These are phyloP conservation scores for Bujurquina vittata DNA, from an alignment of 2,113 vertebrate species.

Conservation along the genomic window DNA sequence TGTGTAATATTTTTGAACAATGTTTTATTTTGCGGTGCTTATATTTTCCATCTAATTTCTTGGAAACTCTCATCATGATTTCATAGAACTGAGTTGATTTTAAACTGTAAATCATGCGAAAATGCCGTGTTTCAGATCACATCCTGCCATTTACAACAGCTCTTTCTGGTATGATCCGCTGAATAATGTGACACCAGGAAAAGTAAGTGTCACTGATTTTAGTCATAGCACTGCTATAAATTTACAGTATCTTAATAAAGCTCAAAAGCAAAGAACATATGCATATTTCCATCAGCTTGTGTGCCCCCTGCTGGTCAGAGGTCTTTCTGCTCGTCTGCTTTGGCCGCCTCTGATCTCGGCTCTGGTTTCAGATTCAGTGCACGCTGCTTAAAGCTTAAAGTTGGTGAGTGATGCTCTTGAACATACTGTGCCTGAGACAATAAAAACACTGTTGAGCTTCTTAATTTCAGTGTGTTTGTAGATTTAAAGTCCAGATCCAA, in stretches of 20 bases:
- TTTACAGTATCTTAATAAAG: not conserved
- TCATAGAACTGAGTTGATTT: not conserved
- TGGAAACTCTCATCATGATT: not conserved
- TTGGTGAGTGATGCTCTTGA: not conserved
- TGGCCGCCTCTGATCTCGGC: not conserved
- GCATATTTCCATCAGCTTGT: not conserved
- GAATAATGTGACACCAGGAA: not conserved
- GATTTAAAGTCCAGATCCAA: slow-evolving; percentile 30
- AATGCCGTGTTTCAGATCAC: not conserved
- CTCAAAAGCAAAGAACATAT: not conserved
- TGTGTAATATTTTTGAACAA: not conserved
- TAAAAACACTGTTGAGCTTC: not conserved
- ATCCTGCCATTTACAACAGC: not conserved
- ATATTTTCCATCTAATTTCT: not conserved
- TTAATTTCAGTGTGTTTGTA: not conserved
- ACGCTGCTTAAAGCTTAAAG: not conserved
- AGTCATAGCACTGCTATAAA: not conserved
- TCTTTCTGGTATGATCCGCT: not conserved
- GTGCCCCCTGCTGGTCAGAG: not conserved
- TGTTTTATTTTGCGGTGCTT: not conserved
- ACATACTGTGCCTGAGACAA: not conserved
- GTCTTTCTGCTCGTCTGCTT: not conserved
- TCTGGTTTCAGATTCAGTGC: slow-evolving; percentile 1
- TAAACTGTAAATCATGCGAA: not conserved
- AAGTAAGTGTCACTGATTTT: not conserved